Conservation (phyloP, 2,888 invertebrate genomes). For the Dilophus febrilis region DNA sequence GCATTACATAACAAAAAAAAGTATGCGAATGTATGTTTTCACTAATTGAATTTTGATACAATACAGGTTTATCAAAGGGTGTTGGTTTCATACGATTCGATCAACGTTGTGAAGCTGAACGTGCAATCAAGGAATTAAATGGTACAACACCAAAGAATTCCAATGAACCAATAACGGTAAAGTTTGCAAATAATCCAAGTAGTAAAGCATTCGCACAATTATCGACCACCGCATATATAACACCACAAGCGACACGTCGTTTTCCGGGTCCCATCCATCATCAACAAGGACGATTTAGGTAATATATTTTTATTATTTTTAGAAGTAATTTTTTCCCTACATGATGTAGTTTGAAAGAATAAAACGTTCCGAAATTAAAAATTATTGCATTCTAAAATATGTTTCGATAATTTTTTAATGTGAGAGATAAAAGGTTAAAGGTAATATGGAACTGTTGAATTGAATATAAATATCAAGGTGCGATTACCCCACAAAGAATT, state of each 20-base stretch:
- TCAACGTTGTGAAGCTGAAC: slow-evolving; percentile 79
- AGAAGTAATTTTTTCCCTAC: too few relatives aligned
- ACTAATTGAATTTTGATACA: neutral
- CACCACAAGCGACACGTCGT: slow-evolving; percentile 54
- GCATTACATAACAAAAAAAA: too few relatives aligned
- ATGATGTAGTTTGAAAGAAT: too few relatives aligned
- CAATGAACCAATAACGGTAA: slow-evolving; percentile 81
- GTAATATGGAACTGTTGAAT: too few relatives aligned
- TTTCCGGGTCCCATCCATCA: slow-evolving; percentile 57
- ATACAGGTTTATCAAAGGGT: slow-evolving; percentile 74
- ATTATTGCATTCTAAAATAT: too few relatives aligned
- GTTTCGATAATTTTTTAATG: too few relatives aligned
- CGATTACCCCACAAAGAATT: too few relatives aligned
- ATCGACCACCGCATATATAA: slow-evolving; percentile 69
- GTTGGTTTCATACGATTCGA: slow-evolving; percentile 91
- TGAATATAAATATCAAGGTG: too few relatives aligned
- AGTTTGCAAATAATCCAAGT: slow-evolving; percentile 88
- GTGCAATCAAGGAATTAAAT: slow-evolving; percentile 80
- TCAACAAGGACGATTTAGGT: slow-evolving; percentile 29
- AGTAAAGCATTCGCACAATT: slow-evolving; percentile 66
- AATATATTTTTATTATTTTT: too few relatives aligned
- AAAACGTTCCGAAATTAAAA: too few relatives aligned
- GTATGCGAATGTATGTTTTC: too few relatives aligned
- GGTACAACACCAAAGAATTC: slow-evolving; percentile 79
- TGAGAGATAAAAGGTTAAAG: too few relatives aligned